Base-by-base conservation (phyloP, 2,888 invertebrate species). In the Pheosia tremula region DNA sequence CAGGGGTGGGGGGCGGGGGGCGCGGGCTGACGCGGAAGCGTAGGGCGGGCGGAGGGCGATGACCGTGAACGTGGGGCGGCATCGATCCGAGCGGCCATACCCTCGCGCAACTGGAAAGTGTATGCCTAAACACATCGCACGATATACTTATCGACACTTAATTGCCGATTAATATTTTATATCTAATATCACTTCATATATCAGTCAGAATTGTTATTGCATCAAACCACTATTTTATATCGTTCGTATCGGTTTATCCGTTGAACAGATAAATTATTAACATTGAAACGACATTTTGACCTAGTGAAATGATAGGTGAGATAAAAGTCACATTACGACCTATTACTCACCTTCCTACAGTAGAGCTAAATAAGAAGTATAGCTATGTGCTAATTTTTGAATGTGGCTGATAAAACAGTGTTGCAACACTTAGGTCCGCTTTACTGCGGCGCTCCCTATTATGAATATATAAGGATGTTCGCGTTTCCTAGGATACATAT, bases 1-100 rank as follows among this genome's bases (percentile, higher is more conserved):
- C 69, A 71, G 71, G 75, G 68, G 66, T 64, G 69, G 69, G 69
- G 63, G 69, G 63, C 49, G 69, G 62, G 68, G 67, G 65, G 66
- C 57, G 64, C 60, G 69, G 64, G 62, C 63, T 71, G 89, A 91
- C 91, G 90, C 91, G 93, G 92, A 92, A 92, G 86, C 90, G 87
- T 89, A 91, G 91, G 92, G 93, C 92, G 93, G 93, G 91, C 90
- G 91, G 89, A 93, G 93, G 93, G 91, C 93, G 93, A 84, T 93
- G 93, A 93, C 93, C 93, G 93, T 93, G 93, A 93, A 93, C 91
- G 87, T 90, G 90, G 91, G 91, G 90, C 90, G 90, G 89, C 84
- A 92, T 91, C 90, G 92, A 91, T 92, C 89, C 82, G 72, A 67
- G 75, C 84, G 73, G 83, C 92, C 92, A 93, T 93, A 93, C 92